Percentiles rank a stretch among this genome's conserved stretches.
Evolutionary conservation across 2,113 vertebrate genomes (phyloP).

Genomic region (Pardalotus punctatus): DNA sequence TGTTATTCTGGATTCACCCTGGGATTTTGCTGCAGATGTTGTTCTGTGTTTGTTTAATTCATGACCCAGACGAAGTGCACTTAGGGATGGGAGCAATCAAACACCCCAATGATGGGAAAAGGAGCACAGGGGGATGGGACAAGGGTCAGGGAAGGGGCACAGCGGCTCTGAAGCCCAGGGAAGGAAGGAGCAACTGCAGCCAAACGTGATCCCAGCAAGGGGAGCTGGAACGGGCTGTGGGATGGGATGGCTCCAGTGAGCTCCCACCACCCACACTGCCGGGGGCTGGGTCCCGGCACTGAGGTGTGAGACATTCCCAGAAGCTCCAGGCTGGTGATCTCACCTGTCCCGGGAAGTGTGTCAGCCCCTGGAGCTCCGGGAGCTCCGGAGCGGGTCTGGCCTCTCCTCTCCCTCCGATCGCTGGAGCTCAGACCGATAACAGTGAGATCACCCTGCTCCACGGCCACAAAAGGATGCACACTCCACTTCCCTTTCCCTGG

Average conservation of each 20-base stretch:
- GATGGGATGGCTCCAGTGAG: neutral
- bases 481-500: neutral
- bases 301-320: neutral
- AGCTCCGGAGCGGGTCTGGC: neutral
- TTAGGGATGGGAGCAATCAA: neutral
- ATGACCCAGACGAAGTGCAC: rapidly evolving
- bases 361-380: neutral
- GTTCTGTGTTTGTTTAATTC: neutral
- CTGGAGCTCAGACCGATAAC: too few species aligned
- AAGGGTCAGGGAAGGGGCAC: neutral
- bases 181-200: neutral
- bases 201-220: neutral
- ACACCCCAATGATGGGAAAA: neutral
- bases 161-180: neutral
- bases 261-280: neutral
- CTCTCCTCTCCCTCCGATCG: too few species aligned
- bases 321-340: neutral
- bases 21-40: neutral
- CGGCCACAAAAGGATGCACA: neutral
- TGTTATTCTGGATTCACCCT: neutral
- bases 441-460: neutral
- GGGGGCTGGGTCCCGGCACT: neutral
- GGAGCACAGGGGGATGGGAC: neutral
- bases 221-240: neutral
- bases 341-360: neutral